Base-by-base conservation (phyloP, 2,113 vertebrate genomes). In the Hassar affinis region DNA sequence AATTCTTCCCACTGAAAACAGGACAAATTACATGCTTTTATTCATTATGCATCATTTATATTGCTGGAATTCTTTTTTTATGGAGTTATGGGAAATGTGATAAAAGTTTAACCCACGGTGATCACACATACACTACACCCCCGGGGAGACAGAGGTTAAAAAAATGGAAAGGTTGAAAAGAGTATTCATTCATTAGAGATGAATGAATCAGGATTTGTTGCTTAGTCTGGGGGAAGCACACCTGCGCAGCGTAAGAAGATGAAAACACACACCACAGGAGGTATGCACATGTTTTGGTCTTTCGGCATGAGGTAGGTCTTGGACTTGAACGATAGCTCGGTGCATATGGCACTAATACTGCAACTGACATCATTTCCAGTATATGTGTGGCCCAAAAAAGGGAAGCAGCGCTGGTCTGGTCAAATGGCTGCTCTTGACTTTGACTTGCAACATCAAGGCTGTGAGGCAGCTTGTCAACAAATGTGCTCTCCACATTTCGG, bases 201-300 rank as follows among this genome's bases (percentile, higher is more conserved):
- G 74, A 75, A 54, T 59, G 74, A 79, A 54, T 59, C 61, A 47
- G 64, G 12, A 15, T 64, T 25, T 81, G 72, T 85, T 49, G 86
- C 83, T 54, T 61, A 35, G 81, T 75, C 85, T 64, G 52, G 75
- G 42, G 79, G 84, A 79, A 59, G 84, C 77, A 78, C 88, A 88
- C 90, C 87, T 90, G 88, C 61, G 27, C 30, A 75, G 88, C 47
- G 49, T 17, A 80, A 79, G 62, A 52, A 84, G 82, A 87, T 88
- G 91, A 80, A 68, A 45, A 75, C 80, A 49, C 56, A 82, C 56
- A 89, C 89, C 91, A 91, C 93, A 93, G 92, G 93, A 92, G 94
- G 93, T 92, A 80, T 86, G 84, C 94, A 95, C 92, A 94, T 95
- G 93, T 95, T 64, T 78, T 59, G 87, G 89, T 89, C 90, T 80